Evolutionary conservation across 1,140 invertebrate genomes (phyloP).

Genomic region (Cydia pomonella): DNA sequence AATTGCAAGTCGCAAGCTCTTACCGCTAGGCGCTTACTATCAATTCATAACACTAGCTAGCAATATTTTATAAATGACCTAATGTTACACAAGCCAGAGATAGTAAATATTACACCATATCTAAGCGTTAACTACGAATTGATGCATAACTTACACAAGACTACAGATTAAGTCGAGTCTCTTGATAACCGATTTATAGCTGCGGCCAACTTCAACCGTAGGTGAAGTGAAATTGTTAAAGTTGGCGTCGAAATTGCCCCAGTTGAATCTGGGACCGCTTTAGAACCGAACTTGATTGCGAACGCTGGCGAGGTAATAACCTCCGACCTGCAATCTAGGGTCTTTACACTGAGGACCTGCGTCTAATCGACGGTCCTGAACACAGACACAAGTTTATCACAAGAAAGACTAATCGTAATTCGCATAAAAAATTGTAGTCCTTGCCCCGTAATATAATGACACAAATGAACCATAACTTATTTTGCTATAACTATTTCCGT

Average conservation of each 20-base stretch:
- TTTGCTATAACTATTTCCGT: neutral
- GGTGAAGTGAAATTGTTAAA: constrained; percentile 31
- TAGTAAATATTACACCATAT: neutral
- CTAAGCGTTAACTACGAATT: neutral
- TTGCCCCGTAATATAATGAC: constrained; percentile 37
- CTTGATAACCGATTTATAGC: constrained; percentile 14
- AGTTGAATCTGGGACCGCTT: constrained; percentile 10
- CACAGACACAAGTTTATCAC: constrained; percentile 36
- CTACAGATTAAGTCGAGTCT: neutral
- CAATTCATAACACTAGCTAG: neutral
- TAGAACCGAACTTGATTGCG: constrained; percentile 29
- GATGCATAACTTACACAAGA: neutral
- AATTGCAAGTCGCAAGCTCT: no score
- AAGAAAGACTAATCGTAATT: constrained; percentile 37
- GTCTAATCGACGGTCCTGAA: constrained; percentile 39
- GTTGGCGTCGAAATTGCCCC: constrained; percentile 23
- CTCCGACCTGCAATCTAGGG: constrained; percentile 26
- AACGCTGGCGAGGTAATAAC: constrained; percentile 23
- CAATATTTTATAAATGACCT: neutral
- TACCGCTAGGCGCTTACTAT: no score
- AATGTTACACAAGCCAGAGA: neutral
- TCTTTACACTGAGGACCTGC: constrained; percentile 19
- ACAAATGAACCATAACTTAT: constrained; percentile 35
- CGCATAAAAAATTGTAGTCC: constrained; percentile 39
- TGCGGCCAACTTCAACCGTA: neutral